A percentile compares a stretch with the other conserved stretches of the same genome.
These are phyloP conservation scores for Antheraea mylitta DNA, from an alignment of 1,140 invertebrate species.

Conservation along the genomic window DNA sequence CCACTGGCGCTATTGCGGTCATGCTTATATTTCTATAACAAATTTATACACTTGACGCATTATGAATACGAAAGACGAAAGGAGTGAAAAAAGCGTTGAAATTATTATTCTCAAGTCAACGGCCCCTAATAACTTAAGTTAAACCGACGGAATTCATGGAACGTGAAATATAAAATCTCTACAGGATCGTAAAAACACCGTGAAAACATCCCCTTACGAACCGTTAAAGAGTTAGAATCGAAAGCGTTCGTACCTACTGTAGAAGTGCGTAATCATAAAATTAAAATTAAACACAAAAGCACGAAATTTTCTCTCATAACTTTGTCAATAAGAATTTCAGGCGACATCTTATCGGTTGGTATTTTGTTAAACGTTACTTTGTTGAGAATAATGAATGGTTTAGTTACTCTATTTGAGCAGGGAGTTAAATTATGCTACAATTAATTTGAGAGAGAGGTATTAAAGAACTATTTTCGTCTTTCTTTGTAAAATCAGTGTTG, in stretches of 20 bases:
- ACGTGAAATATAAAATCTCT: constrained; percentile 27
- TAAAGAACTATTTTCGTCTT: too few species aligned
- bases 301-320: not conserved
- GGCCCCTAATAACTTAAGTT: constrained; percentile 16
- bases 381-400: not conserved
- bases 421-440: too few species aligned
- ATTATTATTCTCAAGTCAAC: constrained; percentile 26
- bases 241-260: constrained; percentile 4
- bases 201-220: constrained; percentile 10
- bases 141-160: constrained; percentile 23
- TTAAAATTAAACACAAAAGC: not conserved
- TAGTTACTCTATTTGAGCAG: not conserved
- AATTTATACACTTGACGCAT: constrained; percentile 11
- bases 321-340: not conserved
- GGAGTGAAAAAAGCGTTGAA: constrained; percentile 13
- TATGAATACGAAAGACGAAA: constrained; percentile 22
- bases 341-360: not conserved
- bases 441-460: too few species aligned
- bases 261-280: constrained; percentile 8
- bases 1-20: not conserved
- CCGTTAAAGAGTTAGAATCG: not conserved
- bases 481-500: too few species aligned
- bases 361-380: constrained; percentile 5
- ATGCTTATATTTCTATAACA: constrained; percentile 9
- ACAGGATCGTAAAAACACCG: constrained; percentile 12